Percentiles rank a stretch among this genome's conserved stretches.
phyloP scores from a whole-genome alignment of 2,113 vertebrate species.

The Phalacrocorax pelagicus region DNA sequence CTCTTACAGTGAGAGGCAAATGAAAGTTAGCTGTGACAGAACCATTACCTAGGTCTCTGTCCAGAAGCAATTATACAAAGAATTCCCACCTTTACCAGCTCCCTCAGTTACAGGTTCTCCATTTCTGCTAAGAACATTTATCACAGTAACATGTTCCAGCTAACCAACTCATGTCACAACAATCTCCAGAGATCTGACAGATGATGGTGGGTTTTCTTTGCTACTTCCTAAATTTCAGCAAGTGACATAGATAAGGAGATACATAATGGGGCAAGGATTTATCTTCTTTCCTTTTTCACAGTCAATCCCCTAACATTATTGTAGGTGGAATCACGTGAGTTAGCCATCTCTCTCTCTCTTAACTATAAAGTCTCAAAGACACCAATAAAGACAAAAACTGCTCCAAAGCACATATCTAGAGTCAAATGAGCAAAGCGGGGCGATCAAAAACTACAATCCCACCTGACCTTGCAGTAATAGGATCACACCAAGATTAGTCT shows the following conservation, averaged over 20 bases:
- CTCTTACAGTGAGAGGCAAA: fast-evolving
- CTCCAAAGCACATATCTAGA: neutral
- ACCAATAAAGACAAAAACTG: neutral
- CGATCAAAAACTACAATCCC: slow-evolving; percentile 21
- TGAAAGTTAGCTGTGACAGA: neutral
- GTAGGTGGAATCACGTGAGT: neutral
- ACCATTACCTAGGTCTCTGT: neutral
- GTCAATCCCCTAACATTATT: neutral
- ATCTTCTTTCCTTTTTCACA: neutral
- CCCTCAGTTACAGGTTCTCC: neutral
- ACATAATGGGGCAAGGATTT: fast-evolving
- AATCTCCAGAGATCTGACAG: neutral
- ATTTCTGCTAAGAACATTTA: neutral
- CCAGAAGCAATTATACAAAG: neutral
- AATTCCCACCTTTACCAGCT: neutral
- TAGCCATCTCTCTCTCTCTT: neutral
- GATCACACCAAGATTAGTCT: slow-evolving; percentile 66
- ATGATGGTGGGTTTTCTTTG: neutral
- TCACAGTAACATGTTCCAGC: neutral
- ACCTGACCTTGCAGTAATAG: slow-evolving; percentile 67
- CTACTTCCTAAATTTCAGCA: neutral
- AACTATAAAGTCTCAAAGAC: neutral
- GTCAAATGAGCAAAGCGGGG: neutral
- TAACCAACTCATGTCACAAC: neutral
- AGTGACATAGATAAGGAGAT: neutral